Percentiles rank a stretch among this genome's conserved stretches.
Evolutionary conservation across 2,888 invertebrate species (phyloP).

Genomic region (Chamaedrilus cognettii): DNA sequence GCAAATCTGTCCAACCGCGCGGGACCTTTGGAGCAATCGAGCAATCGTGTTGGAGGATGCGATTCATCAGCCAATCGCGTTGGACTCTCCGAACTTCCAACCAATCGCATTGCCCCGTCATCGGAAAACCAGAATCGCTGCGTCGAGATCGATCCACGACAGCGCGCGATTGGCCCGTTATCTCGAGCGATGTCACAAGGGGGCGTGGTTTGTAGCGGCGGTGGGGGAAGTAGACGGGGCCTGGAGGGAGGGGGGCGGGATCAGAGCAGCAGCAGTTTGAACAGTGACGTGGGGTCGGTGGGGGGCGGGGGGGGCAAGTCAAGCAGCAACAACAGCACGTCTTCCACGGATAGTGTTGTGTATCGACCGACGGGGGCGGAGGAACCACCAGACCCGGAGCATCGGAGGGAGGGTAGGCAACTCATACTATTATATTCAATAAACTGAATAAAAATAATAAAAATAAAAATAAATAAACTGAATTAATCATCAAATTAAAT

Average conservation of each 20-base stretch:
- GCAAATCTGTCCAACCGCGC: not conserved
- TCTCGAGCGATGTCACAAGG: not conserved
- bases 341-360: conserved; percentile 52
- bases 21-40: not conserved
- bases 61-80: not conserved
- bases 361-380: conserved; percentile 45
- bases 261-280: conserved; percentile 17
- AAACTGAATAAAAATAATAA: too few relatives aligned
- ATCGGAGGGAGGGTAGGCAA: too few relatives aligned
- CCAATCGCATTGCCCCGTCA: not conserved
- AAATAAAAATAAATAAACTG: too few relatives aligned
- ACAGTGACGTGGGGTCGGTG: conserved; percentile 2
- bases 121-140: not conserved
- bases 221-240: not conserved
- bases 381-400: too few relatives aligned
- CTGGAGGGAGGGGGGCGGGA: not conserved
- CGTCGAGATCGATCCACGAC: not conserved
- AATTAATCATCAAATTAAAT: too few relatives aligned
- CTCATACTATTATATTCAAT: too few relatives aligned
- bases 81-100: not conserved
- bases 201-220: not conserved
- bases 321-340: conserved; percentile 43
- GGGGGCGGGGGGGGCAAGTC: conserved; percentile 19
- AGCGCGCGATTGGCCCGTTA: not conserved
- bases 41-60: not conserved